Conservation (phyloP, 2,888 invertebrate genomes). For the Caenorhabditis imperialis region DNA sequence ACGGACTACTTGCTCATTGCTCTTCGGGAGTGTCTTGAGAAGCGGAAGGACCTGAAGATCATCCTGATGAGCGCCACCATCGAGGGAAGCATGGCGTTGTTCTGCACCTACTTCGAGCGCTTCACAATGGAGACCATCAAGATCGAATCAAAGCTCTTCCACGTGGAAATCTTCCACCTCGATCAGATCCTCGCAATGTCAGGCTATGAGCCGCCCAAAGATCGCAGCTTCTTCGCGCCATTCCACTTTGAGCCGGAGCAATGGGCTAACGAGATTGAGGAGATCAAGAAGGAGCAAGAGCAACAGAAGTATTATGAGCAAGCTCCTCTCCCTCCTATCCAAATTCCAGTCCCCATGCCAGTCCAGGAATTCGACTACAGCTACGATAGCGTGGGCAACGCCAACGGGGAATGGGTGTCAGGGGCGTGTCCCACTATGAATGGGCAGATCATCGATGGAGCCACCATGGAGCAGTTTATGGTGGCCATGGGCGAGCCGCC, state of each 20-base stretch:
- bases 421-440: constrained; percentile 18
- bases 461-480: constrained; percentile 11
- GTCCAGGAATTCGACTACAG: too few species aligned
- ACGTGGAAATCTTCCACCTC: constrained; percentile 70
- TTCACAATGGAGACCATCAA: constrained; percentile 84
- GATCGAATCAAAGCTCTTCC: constrained; percentile 72
- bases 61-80: constrained; percentile 95
- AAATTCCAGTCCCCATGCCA: too few species aligned
- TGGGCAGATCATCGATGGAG: constrained; percentile 26
- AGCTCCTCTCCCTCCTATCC: too few species aligned
- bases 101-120: constrained; percentile 87
- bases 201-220: constrained; percentile 63
- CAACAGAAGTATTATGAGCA: too few species aligned
- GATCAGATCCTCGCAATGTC: constrained; percentile 73
- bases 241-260: constrained; percentile 11
- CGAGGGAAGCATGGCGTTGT: constrained; percentile 84
- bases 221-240: constrained; percentile 22
- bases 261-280: constrained; percentile 19
- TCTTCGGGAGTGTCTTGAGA: constrained; percentile 79
- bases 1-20: constrained; percentile 93
- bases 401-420: constrained; percentile 13
- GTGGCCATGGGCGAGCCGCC: neutral
- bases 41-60: constrained; percentile 70
- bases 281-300: constrained; percentile 5
- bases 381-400: neutral